Conservation (phyloP, 2,113 vertebrate species). For the Seriola aureovittata region DNA sequence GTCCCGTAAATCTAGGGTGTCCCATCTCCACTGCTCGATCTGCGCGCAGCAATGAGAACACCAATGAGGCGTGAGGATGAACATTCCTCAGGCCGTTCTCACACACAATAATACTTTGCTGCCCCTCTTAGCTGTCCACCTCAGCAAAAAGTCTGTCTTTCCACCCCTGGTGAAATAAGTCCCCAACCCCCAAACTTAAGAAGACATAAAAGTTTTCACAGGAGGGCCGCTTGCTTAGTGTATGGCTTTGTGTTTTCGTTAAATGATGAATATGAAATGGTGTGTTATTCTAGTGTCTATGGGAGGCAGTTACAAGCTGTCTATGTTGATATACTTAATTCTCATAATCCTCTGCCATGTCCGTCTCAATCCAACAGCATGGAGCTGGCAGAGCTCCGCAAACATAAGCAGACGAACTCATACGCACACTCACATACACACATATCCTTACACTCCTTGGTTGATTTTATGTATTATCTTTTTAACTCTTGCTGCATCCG, state of each 20-base stretch:
- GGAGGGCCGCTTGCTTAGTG: slow-evolving; percentile 53
- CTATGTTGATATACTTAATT: slow-evolving; percentile 55
- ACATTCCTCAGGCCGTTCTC: slow-evolving; percentile 79
- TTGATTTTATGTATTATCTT: neutral
- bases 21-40: slow-evolving; percentile 77
- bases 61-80: slow-evolving; percentile 82
- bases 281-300: slow-evolving; percentile 71
- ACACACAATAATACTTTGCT: slow-evolving; percentile 70
- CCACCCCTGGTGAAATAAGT: slow-evolving; percentile 50
- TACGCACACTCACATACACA: neutral
- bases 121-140: slow-evolving; percentile 61
- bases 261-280: slow-evolving; percentile 71
- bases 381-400: slow-evolving; percentile 26
- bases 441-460: neutral
- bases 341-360: slow-evolving; percentile 56
- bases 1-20: slow-evolving; percentile 81
- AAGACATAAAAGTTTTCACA: slow-evolving; percentile 65
- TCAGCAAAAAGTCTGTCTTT: slow-evolving; percentile 63
- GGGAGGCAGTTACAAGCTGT: slow-evolving; percentile 47
- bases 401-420: slow-evolving; percentile 2
- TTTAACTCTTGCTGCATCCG: neutral
- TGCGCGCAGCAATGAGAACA: slow-evolving; percentile 73
- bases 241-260: slow-evolving; percentile 63
- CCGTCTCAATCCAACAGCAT: slow-evolving; percentile 32
- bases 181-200: slow-evolving; percentile 36